Conservation (phyloP, 2,797 vertebrate species). For the Discoglossus pictus region DNA sequence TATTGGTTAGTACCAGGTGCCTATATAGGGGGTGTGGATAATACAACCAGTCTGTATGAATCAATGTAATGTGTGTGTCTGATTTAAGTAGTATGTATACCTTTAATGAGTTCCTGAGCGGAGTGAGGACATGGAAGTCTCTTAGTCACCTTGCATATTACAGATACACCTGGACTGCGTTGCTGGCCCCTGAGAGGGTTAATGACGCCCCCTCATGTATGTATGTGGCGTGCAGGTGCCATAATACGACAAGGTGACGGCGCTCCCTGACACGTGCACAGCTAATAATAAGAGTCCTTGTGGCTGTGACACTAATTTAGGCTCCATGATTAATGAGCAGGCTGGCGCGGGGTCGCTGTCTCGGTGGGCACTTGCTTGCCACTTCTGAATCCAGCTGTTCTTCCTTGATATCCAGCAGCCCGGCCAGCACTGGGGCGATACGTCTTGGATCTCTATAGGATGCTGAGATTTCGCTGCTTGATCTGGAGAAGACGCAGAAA, state of each 20-base stretch:
- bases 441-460: constrained; percentile 23
- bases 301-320: constrained; percentile 41
- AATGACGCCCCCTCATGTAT: too few relatives aligned
- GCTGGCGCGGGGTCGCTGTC: constrained; percentile 12
- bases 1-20: too few relatives aligned
- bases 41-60: too few relatives aligned
- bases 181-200: too few relatives aligned
- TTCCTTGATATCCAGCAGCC: constrained; percentile 5
- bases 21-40: too few relatives aligned
- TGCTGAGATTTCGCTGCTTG: constrained; percentile 6
- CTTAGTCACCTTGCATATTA: too few relatives aligned
- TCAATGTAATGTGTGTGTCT: too few relatives aligned
- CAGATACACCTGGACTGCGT: too few relatives aligned
- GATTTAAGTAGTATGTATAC: too few relatives aligned
- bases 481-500: constrained; percentile 10
- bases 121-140: too few relatives aligned
- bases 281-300: constrained; percentile 34
- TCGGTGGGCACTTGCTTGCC: constrained; percentile 17
- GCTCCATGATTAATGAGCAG: constrained; percentile 40
- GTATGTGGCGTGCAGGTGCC: too few relatives aligned
- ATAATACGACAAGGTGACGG: constrained; percentile 40
- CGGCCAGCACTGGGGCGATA: constrained; percentile 8
- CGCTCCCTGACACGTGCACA: constrained; percentile 2
- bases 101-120: too few relatives aligned
- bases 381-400: constrained; percentile 44